A percentile compares a stretch with the other conserved stretches of the same genome.
Evolutionary conservation across 2,113 vertebrate genomes (phyloP).

Genomic region (Marmota flaviventris): DNA sequence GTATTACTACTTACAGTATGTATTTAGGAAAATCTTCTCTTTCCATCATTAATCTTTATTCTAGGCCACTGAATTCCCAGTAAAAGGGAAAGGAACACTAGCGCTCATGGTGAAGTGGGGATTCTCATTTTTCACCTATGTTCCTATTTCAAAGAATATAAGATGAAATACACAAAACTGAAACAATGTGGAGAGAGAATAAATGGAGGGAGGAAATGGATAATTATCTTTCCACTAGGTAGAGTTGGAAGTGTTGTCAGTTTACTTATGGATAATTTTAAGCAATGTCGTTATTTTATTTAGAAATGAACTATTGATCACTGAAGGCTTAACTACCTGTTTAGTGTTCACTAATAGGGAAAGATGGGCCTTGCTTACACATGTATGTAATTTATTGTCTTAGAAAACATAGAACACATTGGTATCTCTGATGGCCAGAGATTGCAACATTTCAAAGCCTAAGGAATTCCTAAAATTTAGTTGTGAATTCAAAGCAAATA

Average conservation of each 20-base stretch:
- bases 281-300: not conserved
- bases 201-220: not conserved
- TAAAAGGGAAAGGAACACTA: not conserved
- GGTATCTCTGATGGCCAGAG: not conserved
- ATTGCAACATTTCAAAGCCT: not conserved
- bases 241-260: not conserved
- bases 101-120: not conserved
- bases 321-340: not conserved
- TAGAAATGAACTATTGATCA: not conserved
- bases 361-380: not conserved
- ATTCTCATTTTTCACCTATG: not conserved
- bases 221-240: not conserved
- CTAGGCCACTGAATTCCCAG: not conserved
- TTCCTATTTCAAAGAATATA: not conserved
- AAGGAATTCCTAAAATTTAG: not conserved
- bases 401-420: not conserved
- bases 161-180: not conserved
- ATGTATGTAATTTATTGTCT: not conserved
- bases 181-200: not conserved
- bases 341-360: not conserved
- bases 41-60: not conserved
- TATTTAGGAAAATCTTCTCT: not conserved
- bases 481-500: not conserved
- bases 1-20: not conserved
- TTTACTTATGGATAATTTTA: not conserved